Base-by-base conservation (phyloP, 2,113 vertebrate genomes). In the Corythornis vintsioides region DNA sequence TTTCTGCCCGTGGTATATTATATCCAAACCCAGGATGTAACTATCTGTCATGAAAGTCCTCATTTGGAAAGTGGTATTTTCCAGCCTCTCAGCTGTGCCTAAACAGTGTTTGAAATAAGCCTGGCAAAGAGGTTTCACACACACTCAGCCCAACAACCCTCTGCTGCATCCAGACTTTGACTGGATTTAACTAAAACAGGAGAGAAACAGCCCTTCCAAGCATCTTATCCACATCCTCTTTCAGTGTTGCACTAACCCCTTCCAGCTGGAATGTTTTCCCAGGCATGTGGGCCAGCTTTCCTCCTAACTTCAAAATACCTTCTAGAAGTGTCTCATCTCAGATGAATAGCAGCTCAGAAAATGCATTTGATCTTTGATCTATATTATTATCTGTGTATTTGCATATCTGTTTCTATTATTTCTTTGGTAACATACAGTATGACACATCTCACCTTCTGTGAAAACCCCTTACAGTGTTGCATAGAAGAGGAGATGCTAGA, bases 1-100 rank as follows among this genome's bases (percentile, higher is more conserved):
- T 89, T 92, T 86, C 88, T 91, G 29, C 50, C 83, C 67, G 48
- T 90, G 59, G 47, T 77, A 81, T 95, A 92, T 95, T 92, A 87
- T 67, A 93, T 65, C 82, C 83, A 94, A 90, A 96, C 94, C 96
- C 93, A 93, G 75, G 78, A 92, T 91, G 74, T 92, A 82, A 75
- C 72, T 89, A 78, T 31, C 83, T 89, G 77, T 85, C 95, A 94
- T 70, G 47, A 21, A 82, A 91, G 84, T 92, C 89, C 80, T 57
- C 48, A 75, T 93, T 95, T 91, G 48, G 89, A 95, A 94, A 95
- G 75, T 10, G 1, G 75, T 64, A 72, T 94, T 96, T 94, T 90
- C 61, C 65, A 69, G 52, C 50, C 55, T 85, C 65, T 88, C 83
- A 89, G 84, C 52, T 63, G 40, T 75, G 67, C 42, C 73, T 80